Conservation (phyloP, 2,113 vertebrate species). For the Malurus alboscapulatus region DNA sequence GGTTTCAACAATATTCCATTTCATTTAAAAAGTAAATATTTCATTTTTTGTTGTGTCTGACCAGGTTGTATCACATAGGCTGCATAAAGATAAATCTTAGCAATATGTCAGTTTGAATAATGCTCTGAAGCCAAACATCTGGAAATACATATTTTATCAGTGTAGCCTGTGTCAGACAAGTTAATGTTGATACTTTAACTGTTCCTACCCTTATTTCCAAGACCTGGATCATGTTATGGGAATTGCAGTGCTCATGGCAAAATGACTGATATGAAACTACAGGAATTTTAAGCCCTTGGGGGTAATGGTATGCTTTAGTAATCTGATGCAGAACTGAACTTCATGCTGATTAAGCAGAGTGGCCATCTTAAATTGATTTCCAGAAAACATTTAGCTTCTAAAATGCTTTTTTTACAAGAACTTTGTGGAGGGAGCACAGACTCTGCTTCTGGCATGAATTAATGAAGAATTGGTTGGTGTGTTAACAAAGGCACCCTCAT, state of each 20-base stretch:
- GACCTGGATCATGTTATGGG: slow-evolving; percentile 56
- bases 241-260: slow-evolving; percentile 30
- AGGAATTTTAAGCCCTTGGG: slow-evolving; percentile 40
- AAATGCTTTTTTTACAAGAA: slow-evolving; percentile 11
- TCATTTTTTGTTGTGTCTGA: slow-evolving; percentile 3
- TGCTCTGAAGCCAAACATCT: slow-evolving; percentile 39
- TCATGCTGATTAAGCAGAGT: slow-evolving; percentile 42
- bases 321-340: slow-evolving; percentile 12
- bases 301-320: slow-evolving; percentile 40
- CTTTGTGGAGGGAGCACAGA: background rate
- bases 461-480: background rate
- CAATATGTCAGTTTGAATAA: slow-evolving; percentile 21
- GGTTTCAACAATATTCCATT: background rate
- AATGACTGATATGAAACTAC: slow-evolving; percentile 34
- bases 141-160: slow-evolving; percentile 58
- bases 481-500: background rate
- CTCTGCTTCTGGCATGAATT: slow-evolving; percentile 6
- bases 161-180: background rate
- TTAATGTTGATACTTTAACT: slow-evolving; percentile 22
- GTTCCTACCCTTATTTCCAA: slow-evolving; percentile 46
- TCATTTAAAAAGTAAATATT: background rate
- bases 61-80: background rate
- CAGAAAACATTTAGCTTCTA: slow-evolving; percentile 32
- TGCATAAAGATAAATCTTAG: slow-evolving; percentile 33
- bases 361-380: slow-evolving; percentile 36